Evolutionary conservation across 2,797 vertebrate genomes (phyloP).

Genomic region (Denticeps clupeoides): DNA sequence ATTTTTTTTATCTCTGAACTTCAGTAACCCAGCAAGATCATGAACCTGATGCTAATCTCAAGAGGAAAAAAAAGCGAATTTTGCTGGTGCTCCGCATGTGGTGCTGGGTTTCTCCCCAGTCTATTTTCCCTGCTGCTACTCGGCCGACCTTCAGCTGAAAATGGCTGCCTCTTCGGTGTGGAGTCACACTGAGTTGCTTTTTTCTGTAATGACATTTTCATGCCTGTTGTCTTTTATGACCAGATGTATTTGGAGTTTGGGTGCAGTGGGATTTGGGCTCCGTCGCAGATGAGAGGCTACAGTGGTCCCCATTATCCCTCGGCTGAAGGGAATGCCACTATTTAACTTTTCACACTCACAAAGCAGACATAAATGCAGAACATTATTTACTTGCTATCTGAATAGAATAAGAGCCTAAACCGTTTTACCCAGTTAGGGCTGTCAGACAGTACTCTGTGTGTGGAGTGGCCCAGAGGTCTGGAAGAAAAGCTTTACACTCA

Average conservation of each 20-base stretch:
- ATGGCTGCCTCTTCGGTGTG: slow-evolving; percentile 20
- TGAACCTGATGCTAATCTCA: too few relatives aligned
- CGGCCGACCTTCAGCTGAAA: slow-evolving; percentile 14
- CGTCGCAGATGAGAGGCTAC: slow-evolving; percentile 29
- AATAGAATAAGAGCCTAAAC: slow-evolving; percentile 22
- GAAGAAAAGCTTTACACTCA: slow-evolving; percentile 33
- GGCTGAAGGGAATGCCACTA: slow-evolving; percentile 23
- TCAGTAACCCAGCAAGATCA: too few relatives aligned
- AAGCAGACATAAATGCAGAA: slow-evolving; percentile 30
- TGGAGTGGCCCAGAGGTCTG: slow-evolving; percentile 30
- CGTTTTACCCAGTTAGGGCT: slow-evolving; percentile 27
- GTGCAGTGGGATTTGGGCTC: slow-evolving; percentile 26
- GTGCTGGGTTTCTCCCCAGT: too few relatives aligned
- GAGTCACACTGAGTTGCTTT: slow-evolving; percentile 23
- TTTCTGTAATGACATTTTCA: slow-evolving; percentile 34
- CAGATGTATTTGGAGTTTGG: slow-evolving; percentile 27
- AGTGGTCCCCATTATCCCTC: slow-evolving; percentile 33
- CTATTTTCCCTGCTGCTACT: slow-evolving; percentile 6
- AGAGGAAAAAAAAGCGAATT: too few relatives aligned
- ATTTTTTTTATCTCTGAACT: slow-evolving; percentile 2
- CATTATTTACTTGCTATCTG: slow-evolving; percentile 29
- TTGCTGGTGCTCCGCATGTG: slow-evolving; percentile 13
- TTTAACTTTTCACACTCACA: slow-evolving; percentile 25
- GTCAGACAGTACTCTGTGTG: slow-evolving; percentile 24
- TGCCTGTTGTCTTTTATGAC: slow-evolving; percentile 29